These are phyloP conservation scores for Montipora sp. DNA, from an alignment of 64 coral and sea anemone species.

Conservation along the genomic window DNA sequence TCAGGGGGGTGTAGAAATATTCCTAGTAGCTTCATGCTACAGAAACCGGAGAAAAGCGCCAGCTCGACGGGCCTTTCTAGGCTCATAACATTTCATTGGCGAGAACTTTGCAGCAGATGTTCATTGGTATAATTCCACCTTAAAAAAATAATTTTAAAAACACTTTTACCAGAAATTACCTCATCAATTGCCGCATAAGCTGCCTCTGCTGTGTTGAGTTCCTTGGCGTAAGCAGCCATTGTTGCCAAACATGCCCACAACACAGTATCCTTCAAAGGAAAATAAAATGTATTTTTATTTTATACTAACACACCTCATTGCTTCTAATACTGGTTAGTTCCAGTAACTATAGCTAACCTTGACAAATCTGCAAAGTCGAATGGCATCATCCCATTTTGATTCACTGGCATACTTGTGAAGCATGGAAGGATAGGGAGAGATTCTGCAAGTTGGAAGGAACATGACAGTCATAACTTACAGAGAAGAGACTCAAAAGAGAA, in stretches of 20 bases:
- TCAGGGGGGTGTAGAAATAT: too few species aligned
- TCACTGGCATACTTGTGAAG: conserved; percentile 94
- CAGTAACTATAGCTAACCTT: conserved; percentile 64
- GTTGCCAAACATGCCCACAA: conserved; percentile 98
- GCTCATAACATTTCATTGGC: too few species aligned
- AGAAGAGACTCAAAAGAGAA: too few species aligned
- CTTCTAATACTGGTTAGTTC: background rate
- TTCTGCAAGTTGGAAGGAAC: conserved; percentile 46
- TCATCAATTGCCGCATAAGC: conserved; percentile 99
- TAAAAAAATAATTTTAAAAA: background rate
- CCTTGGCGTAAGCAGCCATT: conserved; percentile 96
- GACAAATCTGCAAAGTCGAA: conserved; percentile 97
- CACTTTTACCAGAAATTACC: conserved; percentile 34
- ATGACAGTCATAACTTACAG: background rate
- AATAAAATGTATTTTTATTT: background rate
- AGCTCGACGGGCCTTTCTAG: too few species aligned
- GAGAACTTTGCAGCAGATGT: too few species aligned
- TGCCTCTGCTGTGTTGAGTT: conserved; percentile 94
- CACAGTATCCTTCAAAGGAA: conserved; percentile 70
- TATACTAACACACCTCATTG: background rate
- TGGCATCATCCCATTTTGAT: conserved; percentile 95
- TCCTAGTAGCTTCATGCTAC: too few species aligned
- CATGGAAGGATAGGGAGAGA: conserved; percentile 96
- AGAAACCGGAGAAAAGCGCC: too few species aligned
- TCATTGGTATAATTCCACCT: too few species aligned